A percentile compares a stretch with the other conserved stretches of the same genome.
Conservation (phyloP, 2,888 invertebrate species). For the Autographa gamma region DNA sequence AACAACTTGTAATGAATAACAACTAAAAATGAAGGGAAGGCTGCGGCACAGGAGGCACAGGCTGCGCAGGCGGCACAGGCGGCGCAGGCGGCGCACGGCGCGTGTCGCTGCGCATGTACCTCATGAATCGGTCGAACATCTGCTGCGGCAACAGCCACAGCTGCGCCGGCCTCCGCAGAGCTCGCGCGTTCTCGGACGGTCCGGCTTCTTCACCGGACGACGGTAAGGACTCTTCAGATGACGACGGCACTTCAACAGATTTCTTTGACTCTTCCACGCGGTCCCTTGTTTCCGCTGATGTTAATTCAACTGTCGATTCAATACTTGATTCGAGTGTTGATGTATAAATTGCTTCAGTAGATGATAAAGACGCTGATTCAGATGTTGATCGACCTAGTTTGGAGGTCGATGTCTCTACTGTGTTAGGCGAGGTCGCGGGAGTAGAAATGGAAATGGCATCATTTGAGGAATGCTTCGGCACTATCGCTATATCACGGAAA, state of each 20-base stretch:
- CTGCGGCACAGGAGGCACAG: neutral
- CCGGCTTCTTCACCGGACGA: neutral
- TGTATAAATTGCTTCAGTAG: neutral
- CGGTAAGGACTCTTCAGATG: neutral
- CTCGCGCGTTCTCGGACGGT: neutral
- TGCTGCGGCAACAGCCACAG: neutral
- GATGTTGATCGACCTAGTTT: neutral
- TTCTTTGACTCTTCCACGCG: neutral
- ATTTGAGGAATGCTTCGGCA: neutral
- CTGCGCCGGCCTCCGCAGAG: neutral
- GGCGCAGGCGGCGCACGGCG: neutral
- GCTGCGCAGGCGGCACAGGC: too few species aligned
- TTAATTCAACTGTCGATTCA: neutral
- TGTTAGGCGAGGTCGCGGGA: neutral
- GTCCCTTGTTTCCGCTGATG: neutral
- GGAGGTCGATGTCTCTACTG: neutral
- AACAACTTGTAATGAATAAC: neutral
- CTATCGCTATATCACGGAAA: neutral
- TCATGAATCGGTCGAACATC: neutral
- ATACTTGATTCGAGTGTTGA: neutral
- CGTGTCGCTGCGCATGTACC: neutral
- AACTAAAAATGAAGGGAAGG: neutral
- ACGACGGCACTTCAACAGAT: neutral
- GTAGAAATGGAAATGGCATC: too few species aligned
- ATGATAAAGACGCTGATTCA: neutral